These are phyloP conservation scores for Pseudomyrmex gracilis DNA, from an alignment of 1,140 invertebrate genomes.

Conservation along the genomic window DNA sequence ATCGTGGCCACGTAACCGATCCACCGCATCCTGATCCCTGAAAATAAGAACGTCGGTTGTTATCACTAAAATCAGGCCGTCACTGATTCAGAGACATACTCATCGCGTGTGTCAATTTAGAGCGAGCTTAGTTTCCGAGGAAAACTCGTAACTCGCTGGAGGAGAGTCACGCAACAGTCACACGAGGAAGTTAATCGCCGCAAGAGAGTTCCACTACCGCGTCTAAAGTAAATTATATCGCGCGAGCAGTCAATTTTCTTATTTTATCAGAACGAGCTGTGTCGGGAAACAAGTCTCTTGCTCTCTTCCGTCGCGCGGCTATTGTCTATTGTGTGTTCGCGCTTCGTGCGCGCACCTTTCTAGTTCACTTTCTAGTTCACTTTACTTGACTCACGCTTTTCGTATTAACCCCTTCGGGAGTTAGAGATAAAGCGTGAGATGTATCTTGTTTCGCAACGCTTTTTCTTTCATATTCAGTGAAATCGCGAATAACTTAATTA, in stretches of 20 bases:
- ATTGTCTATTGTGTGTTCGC: constrained; percentile 47
- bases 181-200: constrained; percentile 1
- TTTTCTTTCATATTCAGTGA: constrained; percentile 25
- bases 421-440: constrained; percentile 2
- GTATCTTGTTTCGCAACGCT: not conserved
- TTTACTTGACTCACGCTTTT: constrained; percentile 11
- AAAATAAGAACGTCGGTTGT: constrained; percentile 70
- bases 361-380: constrained; percentile 49
- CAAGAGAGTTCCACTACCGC: constrained; percentile 6
- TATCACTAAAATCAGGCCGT: not conserved
- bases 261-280: constrained; percentile 24
- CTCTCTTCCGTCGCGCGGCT: constrained; percentile 27
- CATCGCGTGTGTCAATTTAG: constrained; percentile 4
- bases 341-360: constrained; percentile 20
- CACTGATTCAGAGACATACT: not conserved
- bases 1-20: constrained; percentile 85
- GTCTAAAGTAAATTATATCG: not conserved
- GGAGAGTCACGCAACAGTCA: constrained; percentile 3
- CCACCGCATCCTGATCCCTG: constrained; percentile 85
- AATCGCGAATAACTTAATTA: constrained; percentile 26
- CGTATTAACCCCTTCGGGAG: constrained; percentile 32
- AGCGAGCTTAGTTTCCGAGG: not conserved
- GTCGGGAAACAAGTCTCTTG: constrained; percentile 21
- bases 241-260: constrained; percentile 23
- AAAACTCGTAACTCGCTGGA: constrained; percentile 9